These are phyloP conservation scores for Thamnaconus septentrionalis DNA, from an alignment of 2,113 vertebrate genomes.

Conservation along the genomic window DNA sequence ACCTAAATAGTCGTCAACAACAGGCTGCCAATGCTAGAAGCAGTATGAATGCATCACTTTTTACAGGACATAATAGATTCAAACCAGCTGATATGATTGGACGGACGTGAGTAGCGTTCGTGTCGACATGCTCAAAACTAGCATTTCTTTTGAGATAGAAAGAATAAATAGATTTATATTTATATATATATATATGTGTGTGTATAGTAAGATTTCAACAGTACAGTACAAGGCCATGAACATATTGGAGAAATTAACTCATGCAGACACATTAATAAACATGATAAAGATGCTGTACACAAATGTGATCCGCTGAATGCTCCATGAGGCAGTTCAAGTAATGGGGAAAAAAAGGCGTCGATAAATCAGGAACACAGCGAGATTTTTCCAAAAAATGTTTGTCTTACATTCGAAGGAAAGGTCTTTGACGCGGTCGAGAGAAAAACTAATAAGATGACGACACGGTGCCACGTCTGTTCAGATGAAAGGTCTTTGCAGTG, in stretches of 20 bases:
- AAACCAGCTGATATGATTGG: constrained; percentile 52
- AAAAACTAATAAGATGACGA: constrained; percentile 17
- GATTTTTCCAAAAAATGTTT: constrained; percentile 29
- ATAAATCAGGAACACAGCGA: constrained; percentile 27
- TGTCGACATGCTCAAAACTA: constrained; percentile 63
- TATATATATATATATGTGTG: no score
- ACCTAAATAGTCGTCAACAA: constrained; percentile 54
- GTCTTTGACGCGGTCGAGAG: constrained; percentile 9
- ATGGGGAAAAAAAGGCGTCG: constrained; percentile 40
- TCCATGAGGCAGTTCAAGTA: constrained; percentile 53
- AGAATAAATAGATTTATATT: constrained; percentile 33
- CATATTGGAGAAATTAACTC: constrained; percentile 39
- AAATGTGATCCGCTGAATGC: constrained; percentile 31
- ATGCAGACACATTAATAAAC: constrained; percentile 61
- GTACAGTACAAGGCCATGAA: constrained; percentile 66
- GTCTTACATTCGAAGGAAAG: constrained; percentile 69
- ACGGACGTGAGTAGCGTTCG: constrained; percentile 42
- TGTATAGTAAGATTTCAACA: constrained; percentile 10
- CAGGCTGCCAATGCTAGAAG: constrained; percentile 49
- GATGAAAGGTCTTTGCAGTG: constrained; percentile 21
- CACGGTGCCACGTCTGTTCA: constrained; percentile 10
- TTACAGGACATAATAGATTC: constrained; percentile 29
- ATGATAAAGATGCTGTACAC: constrained; percentile 59
- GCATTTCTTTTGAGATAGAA: constrained; percentile 49
- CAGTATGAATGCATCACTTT: constrained; percentile 49